Evolutionary conservation across 2,888 invertebrate species (phyloP), one percentile per base, ranked within the genome.

Genomic region (Archaeoteleia sp.): DNA sequence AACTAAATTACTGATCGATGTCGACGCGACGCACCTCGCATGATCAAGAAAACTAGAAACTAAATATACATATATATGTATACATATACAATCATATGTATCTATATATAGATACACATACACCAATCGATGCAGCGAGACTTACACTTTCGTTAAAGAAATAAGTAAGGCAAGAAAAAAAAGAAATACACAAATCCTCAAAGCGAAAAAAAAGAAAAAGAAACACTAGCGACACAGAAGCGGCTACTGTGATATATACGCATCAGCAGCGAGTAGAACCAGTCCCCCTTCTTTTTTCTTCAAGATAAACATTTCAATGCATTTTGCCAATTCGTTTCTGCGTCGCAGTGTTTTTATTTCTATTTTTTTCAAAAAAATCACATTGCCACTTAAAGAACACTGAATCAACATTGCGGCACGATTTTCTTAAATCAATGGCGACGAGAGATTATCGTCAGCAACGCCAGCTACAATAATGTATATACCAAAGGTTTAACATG

Each of bases 211-310:
- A 30, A 9, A 34, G n/a, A n/a, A 3, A 23, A 30, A 23, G 20
- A 55, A 57, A 45, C 43, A 39, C 34, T 29, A 14, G 42, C 43
- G 51, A 66, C 58, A 54, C 66, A 40, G 48, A 58, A 66, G 66
- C 58, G 54, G 43, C 32, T 54, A 66, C 58, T 66, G 66, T 66
- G 66, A 66, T 66, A 66, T 54, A 51, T 46, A 54, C 46, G 53
- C 58, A 46, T 65, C 57, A 51, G 39, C 35, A 53, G 43, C 20
- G 60, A 51, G 37, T 49, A 49, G 29, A 51, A 51, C 51, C 60
- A 61, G 53, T 53, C 27, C 29, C 29, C 15, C 23, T 23, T 23
- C 23, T 2, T 29, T 15, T 37, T 37, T 37, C 17, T 17, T 37
- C 1, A 6, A 42, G 9, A 3, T 14, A 12, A 34, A 39, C 9